Evolutionary conservation across 2,113 vertebrate genomes (phyloP).

Genomic region (Mandrillus leucophaeus): DNA sequence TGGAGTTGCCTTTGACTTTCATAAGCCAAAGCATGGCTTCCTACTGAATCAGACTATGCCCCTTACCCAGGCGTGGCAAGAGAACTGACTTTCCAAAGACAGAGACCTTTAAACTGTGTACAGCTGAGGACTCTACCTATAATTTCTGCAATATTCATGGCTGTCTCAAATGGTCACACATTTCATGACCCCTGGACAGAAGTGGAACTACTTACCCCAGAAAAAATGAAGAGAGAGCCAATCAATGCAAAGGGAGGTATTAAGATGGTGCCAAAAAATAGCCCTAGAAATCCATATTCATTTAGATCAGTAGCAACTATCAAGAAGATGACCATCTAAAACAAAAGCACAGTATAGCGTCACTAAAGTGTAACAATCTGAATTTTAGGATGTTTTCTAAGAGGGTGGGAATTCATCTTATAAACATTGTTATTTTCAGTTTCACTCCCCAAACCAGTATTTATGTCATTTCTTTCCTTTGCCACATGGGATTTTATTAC

Average conservation of each 20-base stretch:
- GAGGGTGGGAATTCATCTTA: neutral
- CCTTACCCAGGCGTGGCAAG: neutral
- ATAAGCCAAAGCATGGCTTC: neutral
- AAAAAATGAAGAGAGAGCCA: conserved; percentile 45
- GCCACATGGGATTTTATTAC: neutral
- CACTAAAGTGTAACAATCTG: neutral
- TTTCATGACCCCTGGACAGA: neutral
- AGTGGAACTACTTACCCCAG: conserved; percentile 28
- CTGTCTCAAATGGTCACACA: neutral
- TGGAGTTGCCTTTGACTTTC: neutral
- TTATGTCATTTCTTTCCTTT: neutral
- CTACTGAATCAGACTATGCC: neutral
- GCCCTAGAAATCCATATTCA: neutral
- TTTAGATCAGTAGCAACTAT: neutral
- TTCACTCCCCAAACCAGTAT: neutral
- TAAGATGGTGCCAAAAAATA: conserved; percentile 20
- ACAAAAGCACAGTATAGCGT: neutral
- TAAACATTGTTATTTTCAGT: neutral
- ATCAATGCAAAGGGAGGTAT: conserved; percentile 62
- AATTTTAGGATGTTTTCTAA: neutral
- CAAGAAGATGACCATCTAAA: conserved; percentile 56
- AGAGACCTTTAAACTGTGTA: neutral
- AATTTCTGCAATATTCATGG: neutral
- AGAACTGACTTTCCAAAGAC: neutral
- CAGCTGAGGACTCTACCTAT: neutral